Evolutionary conservation across 2,797 vertebrate species (phyloP).

Genomic region (Choloepus didactylus): DNA sequence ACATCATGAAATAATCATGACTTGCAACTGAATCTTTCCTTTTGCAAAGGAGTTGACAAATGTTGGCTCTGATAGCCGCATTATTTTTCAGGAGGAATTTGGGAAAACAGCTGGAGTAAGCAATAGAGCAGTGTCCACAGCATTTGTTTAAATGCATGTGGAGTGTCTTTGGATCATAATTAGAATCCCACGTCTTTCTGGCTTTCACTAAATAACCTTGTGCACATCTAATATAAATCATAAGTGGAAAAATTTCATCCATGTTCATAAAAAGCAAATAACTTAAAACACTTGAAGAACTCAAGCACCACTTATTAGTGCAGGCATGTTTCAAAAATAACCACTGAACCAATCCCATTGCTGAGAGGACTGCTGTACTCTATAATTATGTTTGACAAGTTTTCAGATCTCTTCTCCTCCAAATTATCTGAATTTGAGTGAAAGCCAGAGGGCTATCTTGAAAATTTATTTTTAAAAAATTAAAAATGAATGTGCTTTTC

Average conservation of each 20-base stretch:
- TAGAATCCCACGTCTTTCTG: slow-evolving; percentile 70
- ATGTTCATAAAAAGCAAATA: slow-evolving; percentile 81
- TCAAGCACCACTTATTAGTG: slow-evolving; percentile 66
- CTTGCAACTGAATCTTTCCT: slow-evolving; percentile 42
- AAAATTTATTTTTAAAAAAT: slow-evolving; percentile 67
- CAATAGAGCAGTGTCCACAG: background rate
- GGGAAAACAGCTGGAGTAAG: slow-evolving; percentile 16
- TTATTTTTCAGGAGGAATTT: background rate
- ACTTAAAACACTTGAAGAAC: slow-evolving; percentile 78
- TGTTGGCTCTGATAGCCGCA: background rate
- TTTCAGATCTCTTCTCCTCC: slow-evolving; percentile 77
- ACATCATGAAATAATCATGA: slow-evolving; percentile 69
- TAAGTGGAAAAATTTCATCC: slow-evolving; percentile 76
- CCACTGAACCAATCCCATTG: slow-evolving; percentile 68
- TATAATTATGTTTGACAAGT: slow-evolving; percentile 83
- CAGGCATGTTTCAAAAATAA: slow-evolving; percentile 83
- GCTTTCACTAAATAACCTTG: slow-evolving; percentile 70
- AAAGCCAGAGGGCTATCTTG: slow-evolving; percentile 78
- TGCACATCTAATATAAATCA: slow-evolving; percentile 81
- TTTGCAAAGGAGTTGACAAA: slow-evolving; percentile 51
- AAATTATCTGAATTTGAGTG: slow-evolving; percentile 73
- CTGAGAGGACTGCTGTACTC: slow-evolving; percentile 62
- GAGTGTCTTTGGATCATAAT: slow-evolving; percentile 33
- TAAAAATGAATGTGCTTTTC: slow-evolving; percentile 68
- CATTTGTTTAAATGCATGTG: background rate